Base-by-base conservation (phyloP, 1,140 invertebrate genomes). In the Holotrichia oblita region DNA sequence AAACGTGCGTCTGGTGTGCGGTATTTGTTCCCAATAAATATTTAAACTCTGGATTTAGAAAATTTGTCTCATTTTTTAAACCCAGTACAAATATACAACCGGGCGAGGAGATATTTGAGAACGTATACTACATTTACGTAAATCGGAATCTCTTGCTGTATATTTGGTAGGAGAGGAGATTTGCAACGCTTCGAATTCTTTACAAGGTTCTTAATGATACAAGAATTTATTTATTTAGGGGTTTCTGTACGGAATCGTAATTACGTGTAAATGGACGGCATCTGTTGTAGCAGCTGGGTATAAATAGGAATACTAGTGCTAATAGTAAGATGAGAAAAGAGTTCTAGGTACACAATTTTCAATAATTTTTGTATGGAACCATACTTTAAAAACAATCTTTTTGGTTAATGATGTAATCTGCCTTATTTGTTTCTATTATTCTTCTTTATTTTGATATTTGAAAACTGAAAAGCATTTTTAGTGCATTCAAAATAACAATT, bases 61-160 rank as follows among this genome's bases (percentile, higher is more conserved):
- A 55, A 55, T 55, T 55, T 55, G 48, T 55, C 48, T 55, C 48
- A n/a, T 55, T 55, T 55, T 55, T 55, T 55, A 55, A n/a, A 6
- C 12, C 12, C n/a, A 0, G 48, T 0, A 55, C 17, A 55, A 55
- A 55, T 17, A 55, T 17, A 55, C 48, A 55, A 17, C 6, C 6
- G 48, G n/a, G 17, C 7, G 17, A 55, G 14, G 48, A 55, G 48
- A 17, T 55, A 55, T 55, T 55, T 55, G 14, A 55, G 4, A 17
- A n/a, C 14, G 6, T 55, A 55, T 14, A 3, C 17, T 55, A 55
- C 14, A 55, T n/a, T 6, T 55, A 17, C 12, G 14, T 55, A n/a
- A 14, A 14, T 55, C 14, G 6, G 48, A 55, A n/a, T 55, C n/a
- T 55, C 12, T 14, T 17, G 6, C 2, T 55, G 12, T n/a, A 17